A percentile compares a stretch with the other conserved stretches of the same genome.
Conservation (phyloP, 2,113 vertebrate genomes). For the Pachypanchax playfairii region DNA sequence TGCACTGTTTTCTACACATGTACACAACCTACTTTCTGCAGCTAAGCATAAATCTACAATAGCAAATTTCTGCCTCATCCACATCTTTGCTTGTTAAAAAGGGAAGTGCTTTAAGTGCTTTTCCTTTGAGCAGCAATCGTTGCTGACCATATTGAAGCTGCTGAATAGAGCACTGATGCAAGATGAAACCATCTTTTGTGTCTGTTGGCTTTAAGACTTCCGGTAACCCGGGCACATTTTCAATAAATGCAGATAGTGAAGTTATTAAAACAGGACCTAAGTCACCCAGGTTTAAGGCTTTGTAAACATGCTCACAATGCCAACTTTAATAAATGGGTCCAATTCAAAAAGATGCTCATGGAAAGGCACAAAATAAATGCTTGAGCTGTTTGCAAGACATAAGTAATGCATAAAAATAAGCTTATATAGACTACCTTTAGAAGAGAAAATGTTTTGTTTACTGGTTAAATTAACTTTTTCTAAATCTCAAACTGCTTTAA, state of each 20-base stretch:
- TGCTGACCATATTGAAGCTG: conserved; percentile 53
- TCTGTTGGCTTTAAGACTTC: conserved; percentile 21
- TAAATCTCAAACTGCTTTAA: background rate
- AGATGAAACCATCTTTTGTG: conserved; percentile 39
- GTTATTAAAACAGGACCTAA: conserved; percentile 29
- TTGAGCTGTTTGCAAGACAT: background rate
- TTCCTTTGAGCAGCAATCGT: conserved; percentile 64
- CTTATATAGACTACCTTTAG: too few species aligned
- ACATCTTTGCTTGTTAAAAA: conserved; percentile 36
- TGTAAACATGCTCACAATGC: conserved; percentile 7
- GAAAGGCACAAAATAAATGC: conserved; percentile 15
- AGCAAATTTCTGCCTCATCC: conserved; percentile 43
- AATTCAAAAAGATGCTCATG: too few species aligned
- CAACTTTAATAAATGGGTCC: conserved; percentile 1
- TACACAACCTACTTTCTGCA: conserved; percentile 28
- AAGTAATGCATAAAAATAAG: background rate
- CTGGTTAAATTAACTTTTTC: background rate
- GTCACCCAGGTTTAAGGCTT: background rate
- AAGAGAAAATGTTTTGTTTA: too few species aligned
- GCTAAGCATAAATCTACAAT: conserved; percentile 30
- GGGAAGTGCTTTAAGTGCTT: conserved; percentile 43
- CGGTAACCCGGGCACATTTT: conserved; percentile 15
- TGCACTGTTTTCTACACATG: conserved; percentile 1
- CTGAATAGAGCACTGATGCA: conserved; percentile 52
- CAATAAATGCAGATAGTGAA: conserved; percentile 13